Base-by-base conservation (phyloP, 2,888 invertebrate species). In the Cantharis rustica region DNA sequence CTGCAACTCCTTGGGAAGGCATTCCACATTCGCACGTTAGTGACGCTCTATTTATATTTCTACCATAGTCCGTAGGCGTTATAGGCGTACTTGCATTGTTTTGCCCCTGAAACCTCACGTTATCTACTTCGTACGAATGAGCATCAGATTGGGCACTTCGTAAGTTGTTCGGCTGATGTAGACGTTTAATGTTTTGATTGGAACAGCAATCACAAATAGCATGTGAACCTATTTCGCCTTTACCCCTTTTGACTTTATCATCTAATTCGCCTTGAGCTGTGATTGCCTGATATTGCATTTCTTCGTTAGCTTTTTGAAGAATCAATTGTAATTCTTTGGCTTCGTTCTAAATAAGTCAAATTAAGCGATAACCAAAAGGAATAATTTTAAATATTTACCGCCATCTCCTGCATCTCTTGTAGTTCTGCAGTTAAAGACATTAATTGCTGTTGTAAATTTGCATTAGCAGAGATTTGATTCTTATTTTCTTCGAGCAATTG, bases 371-470 rank as follows among this genome's bases (percentile, higher is more conserved):
- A n/a, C 10, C 9, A 23, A 26, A n/a, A 70, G 20, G 9, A 20
- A 4, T 27, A 10, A n/a, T 62, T 15, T 7, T 15, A 26, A n/a
- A 27, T 17, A 72, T 76, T 78, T 78, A 81, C 81, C 73, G 81
- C 74, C 64, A 82, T 76, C 5, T 71, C 20, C 71, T 79, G 79
- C 27, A 81, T 73, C 11, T 76, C 69, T 7, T 69, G 10, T 15
- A 69, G 62, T 31, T 69, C 68, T 10, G 2, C 11, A n/a, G 68
- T 31, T 13, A 73, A 13, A 16, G 17, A 7, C 23, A 31, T 10
- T 26, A 69, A 27, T 4, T 73, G 27, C 17, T 69, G 26, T 26
- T 73, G 68, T 16, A 73, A 27, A 17, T 10, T 9, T 16, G 17
- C 9, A 13, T 73, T 69, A 16, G 31, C 16, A 5, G 5, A 2